Evolutionary conservation across 2,888 invertebrate species (phyloP).

Genomic region (Lepidocyrtoides sp.): DNA sequence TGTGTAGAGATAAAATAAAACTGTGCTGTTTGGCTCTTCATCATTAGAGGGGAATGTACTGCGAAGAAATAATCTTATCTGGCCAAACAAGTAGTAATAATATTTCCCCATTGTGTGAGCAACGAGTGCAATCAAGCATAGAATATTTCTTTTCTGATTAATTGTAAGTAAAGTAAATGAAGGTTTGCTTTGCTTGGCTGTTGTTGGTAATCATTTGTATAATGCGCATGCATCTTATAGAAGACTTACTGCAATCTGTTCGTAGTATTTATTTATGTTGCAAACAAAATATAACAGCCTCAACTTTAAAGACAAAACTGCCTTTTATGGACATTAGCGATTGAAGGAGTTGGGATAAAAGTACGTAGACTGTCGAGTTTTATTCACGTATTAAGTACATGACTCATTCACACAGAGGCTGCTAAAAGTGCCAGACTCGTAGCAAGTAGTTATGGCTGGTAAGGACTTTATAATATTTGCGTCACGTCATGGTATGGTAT

Average conservation of each 20-base stretch:
- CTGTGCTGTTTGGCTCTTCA: not conserved
- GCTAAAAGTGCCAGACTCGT: no score
- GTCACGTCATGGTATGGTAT: no score
- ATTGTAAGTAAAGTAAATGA: no score
- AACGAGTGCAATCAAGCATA: not conserved
- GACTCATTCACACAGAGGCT: not conserved
- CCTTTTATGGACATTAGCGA: conserved; percentile 16
- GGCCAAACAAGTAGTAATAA: not conserved
- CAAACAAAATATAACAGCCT: not conserved
- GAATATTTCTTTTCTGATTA: not conserved
- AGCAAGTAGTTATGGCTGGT: no score
- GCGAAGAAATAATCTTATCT: conserved; percentile 7
- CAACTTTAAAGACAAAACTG: conserved; percentile 1
- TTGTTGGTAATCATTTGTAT: no score
- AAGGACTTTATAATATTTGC: no score
- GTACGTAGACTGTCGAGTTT: no score
- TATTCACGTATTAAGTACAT: not conserved
- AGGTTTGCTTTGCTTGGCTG: no score
- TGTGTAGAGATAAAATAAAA: no score
- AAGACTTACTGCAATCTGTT: no score
- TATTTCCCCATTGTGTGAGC: not conserved
- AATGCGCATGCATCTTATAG: no score
- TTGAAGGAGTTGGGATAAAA: not conserved
- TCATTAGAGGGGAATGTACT: not conserved
- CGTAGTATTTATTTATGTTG: not conserved